Conservation (phyloP, 1,140 invertebrate genomes). For the Trialeurodes vaporariorum region DNA sequence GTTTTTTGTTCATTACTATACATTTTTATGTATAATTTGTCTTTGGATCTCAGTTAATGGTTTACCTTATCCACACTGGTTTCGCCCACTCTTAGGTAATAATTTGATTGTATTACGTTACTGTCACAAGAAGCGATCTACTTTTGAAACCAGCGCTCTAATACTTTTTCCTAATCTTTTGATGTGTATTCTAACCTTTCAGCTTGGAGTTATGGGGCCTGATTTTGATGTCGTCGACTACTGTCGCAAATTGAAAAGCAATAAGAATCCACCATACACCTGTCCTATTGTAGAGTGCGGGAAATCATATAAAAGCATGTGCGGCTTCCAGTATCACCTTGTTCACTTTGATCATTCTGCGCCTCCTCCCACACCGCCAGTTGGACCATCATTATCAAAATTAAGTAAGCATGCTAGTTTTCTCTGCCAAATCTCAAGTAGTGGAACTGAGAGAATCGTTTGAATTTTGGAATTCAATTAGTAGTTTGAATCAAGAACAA, state of each 20-base stretch:
- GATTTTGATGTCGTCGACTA: constrained; percentile 76
- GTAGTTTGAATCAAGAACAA: too few species aligned
- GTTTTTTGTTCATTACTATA: not conserved
- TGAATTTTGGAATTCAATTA: too few species aligned
- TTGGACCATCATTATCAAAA: not conserved
- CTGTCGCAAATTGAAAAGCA: constrained; percentile 63
- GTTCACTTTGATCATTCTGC: constrained; percentile 69
- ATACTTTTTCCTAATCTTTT: not conserved
- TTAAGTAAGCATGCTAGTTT: not conserved
- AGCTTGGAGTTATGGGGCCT: constrained; percentile 43
- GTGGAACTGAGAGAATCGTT: too few species aligned
- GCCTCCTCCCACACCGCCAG: constrained; percentile 30
- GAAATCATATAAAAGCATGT: constrained; percentile 72
- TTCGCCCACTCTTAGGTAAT: too few species aligned
- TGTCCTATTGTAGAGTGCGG: constrained; percentile 73
- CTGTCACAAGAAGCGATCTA: not conserved
- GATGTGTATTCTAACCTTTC: not conserved
- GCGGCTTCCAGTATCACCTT: constrained; percentile 73
- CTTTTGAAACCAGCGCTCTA: not conserved
- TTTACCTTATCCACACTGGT: too few species aligned
- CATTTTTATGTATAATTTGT: not conserved
- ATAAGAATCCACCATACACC: constrained; percentile 67
- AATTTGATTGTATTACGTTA: too few species aligned
- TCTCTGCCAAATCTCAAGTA: constrained; percentile 10
- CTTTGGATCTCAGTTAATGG: too few species aligned